Evolutionary conservation across 1,140 invertebrate species (phyloP).

Genomic region (Cyclargus thomasi): DNA sequence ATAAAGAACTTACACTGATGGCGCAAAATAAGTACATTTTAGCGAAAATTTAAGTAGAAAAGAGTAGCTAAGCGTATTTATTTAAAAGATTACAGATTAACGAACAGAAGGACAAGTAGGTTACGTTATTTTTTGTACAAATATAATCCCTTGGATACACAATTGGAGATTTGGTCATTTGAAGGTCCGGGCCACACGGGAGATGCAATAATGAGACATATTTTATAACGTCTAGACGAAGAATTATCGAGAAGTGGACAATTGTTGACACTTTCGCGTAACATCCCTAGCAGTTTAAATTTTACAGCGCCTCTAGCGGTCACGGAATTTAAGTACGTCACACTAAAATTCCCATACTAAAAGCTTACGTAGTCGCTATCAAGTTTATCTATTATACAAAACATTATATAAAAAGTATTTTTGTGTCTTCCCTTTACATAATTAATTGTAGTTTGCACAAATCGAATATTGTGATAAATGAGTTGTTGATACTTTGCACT

Average conservation of each 20-base stretch:
- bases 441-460: too few species aligned
- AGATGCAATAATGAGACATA: not conserved
- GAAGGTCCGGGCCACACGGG: not conserved
- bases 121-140: constrained; percentile 8
- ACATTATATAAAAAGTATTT: too few species aligned
- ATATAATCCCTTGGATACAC: not conserved
- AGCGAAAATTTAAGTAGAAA: not conserved
- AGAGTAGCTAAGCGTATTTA: constrained; percentile 46
- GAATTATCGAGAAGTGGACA: not conserved
- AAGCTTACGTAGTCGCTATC: too few species aligned
- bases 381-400: too few species aligned
- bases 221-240: not conserved
- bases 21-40: constrained; percentile 42
- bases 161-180: constrained; percentile 25
- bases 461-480: too few species aligned
- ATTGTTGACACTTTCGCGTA: not conserved
- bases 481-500: too few species aligned
- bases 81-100: constrained; percentile 45
- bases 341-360: too few species aligned
- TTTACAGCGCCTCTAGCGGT: too few species aligned
- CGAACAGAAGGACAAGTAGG: not conserved
- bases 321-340: too few species aligned
- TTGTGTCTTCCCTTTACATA: too few species aligned
- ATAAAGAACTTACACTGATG: constrained; percentile 24
- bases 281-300: not conserved